phyloP scores from a whole-genome alignment of 2,797 vertebrate genomes.

The Micrastur ruficollis region DNA sequence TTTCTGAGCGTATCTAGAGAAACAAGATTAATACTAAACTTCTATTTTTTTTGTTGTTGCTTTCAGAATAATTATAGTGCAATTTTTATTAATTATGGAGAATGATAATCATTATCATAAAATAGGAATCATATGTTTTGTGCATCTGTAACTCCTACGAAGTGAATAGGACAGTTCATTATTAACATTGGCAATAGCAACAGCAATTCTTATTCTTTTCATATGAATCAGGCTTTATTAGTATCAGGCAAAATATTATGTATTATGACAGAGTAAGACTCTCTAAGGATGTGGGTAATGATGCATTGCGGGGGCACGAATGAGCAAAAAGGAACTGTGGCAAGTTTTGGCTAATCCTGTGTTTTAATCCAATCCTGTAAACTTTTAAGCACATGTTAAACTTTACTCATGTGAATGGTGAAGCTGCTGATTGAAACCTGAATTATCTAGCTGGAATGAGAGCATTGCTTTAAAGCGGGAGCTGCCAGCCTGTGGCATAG shows the following conservation, averaged over 20 bases:
- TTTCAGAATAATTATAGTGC: not conserved
- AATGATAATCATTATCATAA: not conserved
- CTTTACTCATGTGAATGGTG: not conserved
- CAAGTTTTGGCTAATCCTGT: not conserved
- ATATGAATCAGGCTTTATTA: not conserved
- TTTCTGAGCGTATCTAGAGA: not conserved
- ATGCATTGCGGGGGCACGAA: not conserved
- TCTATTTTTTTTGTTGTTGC: not conserved
- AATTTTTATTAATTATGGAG: not conserved
- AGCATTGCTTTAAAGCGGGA: not conserved
- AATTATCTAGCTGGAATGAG: not conserved
- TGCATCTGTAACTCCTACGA: not conserved
- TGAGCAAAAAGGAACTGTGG: not conserved
- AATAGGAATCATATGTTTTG: not conserved
- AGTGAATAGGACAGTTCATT: not conserved
- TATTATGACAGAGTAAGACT: not conserved
- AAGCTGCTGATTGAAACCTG: not conserved
- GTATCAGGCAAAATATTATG: not conserved
- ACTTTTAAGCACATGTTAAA: not conserved
- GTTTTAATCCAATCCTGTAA: not conserved
- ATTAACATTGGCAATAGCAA: not conserved
- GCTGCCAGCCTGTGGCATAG: not conserved
- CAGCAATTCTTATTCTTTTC: not conserved
- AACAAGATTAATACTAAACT: not conserved
- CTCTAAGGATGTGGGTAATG: not conserved